phyloP scores from a whole-genome alignment of 2,797 vertebrate species.

The Harpagifer antarcticus region DNA sequence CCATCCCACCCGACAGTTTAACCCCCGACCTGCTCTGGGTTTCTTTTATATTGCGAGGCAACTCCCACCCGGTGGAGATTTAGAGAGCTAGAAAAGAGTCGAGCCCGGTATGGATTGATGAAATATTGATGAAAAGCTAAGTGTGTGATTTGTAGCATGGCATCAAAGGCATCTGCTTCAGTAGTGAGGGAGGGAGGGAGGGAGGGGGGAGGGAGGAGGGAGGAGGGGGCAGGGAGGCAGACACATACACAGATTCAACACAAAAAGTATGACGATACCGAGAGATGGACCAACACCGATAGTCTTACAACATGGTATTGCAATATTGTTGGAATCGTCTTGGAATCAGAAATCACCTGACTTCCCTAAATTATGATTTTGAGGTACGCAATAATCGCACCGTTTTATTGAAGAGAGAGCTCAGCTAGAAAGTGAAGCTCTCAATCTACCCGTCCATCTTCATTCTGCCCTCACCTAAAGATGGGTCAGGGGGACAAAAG shows the following conservation, averaged over 20 bases:
- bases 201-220: conserved; percentile 27
- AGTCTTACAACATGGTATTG: conserved; percentile 11
- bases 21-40: conserved; percentile 37
- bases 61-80: conserved; percentile 64
- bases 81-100: conserved; percentile 62
- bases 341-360: neutral
- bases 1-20: conserved; percentile 20
- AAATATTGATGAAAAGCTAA: conserved; percentile 87
- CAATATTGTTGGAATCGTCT: conserved; percentile 6
- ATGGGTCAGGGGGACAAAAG: no score
- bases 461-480: no score
- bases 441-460: no score
- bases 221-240: conserved; percentile 20
- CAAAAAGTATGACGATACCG: neutral
- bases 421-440: no score
- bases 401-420: no score
- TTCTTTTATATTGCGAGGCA: conserved; percentile 31
- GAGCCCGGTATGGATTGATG: conserved; percentile 76
- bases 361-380: neutral
- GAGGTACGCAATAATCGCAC: no score
- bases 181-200: conserved; percentile 48
- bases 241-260: conserved; percentile 6
- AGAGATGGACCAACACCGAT: conserved; percentile 7
- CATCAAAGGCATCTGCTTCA: conserved; percentile 78
- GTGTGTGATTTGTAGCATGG: conserved; percentile 83